Conservation (phyloP, 2,113 vertebrate genomes). For the Gobius niger region DNA sequence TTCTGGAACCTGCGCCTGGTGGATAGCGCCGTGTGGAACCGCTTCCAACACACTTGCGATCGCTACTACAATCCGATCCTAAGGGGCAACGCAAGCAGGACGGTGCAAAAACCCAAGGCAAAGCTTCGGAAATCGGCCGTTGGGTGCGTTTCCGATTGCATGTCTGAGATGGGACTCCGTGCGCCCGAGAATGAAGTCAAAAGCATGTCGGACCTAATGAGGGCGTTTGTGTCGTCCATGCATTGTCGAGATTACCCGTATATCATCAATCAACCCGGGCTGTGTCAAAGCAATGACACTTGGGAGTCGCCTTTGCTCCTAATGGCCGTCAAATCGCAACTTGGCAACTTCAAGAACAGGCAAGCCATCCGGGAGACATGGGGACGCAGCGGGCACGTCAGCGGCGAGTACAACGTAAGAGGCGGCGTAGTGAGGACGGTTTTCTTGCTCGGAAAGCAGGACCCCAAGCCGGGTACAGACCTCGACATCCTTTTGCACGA, state of each 20-base stretch:
- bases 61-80: conserved; percentile 75
- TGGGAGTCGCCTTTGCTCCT: conserved; percentile 65
- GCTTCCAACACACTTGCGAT: conserved; percentile 73
- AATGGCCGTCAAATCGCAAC: conserved; percentile 79
- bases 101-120: conserved; percentile 5
- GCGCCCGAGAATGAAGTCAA: conserved; percentile 50
- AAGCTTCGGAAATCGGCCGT: conserved; percentile 1
- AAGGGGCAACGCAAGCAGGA: conserved; percentile 46
- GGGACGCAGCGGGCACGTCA: conserved; percentile 69
- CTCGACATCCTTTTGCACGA: conserved; percentile 68
- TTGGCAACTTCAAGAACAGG: conserved; percentile 79
- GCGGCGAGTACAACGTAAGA: conserved; percentile 38
- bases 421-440: conserved; percentile 64
- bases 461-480: conserved; percentile 74
- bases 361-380: conserved; percentile 83
- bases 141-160: conserved; percentile 43
- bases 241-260: conserved; percentile 74
- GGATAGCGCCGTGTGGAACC: conserved; percentile 77
- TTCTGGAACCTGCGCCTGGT: conserved; percentile 78
- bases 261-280: conserved; percentile 70
- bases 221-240: conserved; percentile 76
- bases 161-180: conserved; percentile 32
- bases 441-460: conserved; percentile 78
- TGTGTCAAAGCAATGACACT: conserved; percentile 50
- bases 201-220: conserved; percentile 71